Evolutionary conservation across 2,113 vertebrate genomes (phyloP).

Genomic region (Pampusana beccarii): DNA sequence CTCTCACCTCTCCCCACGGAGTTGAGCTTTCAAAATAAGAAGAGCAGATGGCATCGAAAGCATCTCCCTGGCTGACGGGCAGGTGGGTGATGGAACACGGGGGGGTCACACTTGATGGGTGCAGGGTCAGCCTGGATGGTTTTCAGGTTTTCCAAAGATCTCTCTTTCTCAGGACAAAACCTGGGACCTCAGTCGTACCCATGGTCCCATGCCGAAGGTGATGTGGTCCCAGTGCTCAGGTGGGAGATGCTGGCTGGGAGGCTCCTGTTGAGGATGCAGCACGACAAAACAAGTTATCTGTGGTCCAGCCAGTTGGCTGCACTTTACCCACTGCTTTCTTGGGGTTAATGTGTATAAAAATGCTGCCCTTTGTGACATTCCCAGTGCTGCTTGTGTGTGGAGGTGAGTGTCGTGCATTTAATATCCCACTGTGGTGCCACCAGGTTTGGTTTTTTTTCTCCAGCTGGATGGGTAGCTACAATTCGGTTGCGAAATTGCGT

Average conservation of each 20-base stretch:
- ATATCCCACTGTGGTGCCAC: not conserved
- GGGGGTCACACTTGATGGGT: not conserved
- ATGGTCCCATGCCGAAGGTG: fast-evolving
- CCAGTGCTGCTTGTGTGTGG: not conserved
- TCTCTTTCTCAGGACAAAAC: not conserved
- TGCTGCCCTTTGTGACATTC: fast-evolving
- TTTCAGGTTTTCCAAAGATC: not conserved
- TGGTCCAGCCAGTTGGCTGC: fast-evolving
- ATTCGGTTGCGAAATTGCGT: fast-evolving
- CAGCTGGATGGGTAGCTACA: not conserved
- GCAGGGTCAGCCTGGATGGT: not conserved
- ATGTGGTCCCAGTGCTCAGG: too few species aligned
- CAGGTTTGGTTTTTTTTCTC: not conserved
- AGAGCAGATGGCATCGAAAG: not conserved
- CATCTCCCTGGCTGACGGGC: not conserved
- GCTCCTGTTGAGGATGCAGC: not conserved
- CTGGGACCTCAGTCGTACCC: too few species aligned
- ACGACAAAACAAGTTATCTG: fast-evolving
- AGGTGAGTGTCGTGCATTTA: not conserved
- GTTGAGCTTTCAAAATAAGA: not conserved
- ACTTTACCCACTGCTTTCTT: fast-evolving
- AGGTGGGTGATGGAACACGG: not conserved
- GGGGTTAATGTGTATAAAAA: not conserved
- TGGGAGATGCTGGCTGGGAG: too few species aligned
- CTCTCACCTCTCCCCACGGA: fast-evolving